These are phyloP conservation scores for Macquaria ambigua DNA, from an alignment of 2,113 vertebrate species.

Conservation along the genomic window DNA sequence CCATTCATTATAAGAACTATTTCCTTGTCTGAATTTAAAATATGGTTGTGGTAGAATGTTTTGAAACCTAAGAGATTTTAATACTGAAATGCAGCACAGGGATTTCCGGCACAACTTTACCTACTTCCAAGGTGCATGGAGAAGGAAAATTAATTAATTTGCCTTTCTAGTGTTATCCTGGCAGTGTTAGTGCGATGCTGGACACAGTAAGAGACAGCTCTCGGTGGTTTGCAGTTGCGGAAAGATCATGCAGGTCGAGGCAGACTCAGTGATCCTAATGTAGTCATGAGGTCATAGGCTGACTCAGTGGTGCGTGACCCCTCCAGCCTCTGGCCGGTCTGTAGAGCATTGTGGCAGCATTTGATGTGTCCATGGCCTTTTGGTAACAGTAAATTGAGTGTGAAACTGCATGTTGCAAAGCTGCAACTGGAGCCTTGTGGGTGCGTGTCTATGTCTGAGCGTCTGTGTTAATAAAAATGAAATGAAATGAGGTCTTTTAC, in stretches of 20 bases:
- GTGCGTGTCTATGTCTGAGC: slow-evolving; percentile 39
- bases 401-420: slow-evolving; percentile 66
- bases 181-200: neutral
- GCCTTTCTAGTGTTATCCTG: neutral
- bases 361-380: slow-evolving; percentile 61
- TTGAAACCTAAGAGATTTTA: neutral
- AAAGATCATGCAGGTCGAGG: slow-evolving; percentile 20
- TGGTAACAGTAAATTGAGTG: slow-evolving; percentile 75
- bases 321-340: slow-evolving; percentile 42
- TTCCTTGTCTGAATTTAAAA: neutral
- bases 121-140: too few relatives aligned
- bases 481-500: slow-evolving; percentile 52
- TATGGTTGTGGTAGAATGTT: neutral
- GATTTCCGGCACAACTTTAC: too few relatives aligned
- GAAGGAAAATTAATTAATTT: neutral
- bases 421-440: slow-evolving; percentile 65
- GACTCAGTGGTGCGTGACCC: slow-evolving; percentile 45
- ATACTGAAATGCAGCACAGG: neutral
- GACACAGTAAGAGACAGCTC: neutral
- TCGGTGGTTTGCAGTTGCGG: neutral
- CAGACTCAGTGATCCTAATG: slow-evolving; percentile 25
- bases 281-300: slow-evolving; percentile 52
- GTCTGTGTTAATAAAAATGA: slow-evolving; percentile 55
- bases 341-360: slow-evolving; percentile 38
- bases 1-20: neutral